These are phyloP conservation scores for Asarcornis scutulata DNA, from an alignment of 2,113 vertebrate genomes.

Conservation along the genomic window DNA sequence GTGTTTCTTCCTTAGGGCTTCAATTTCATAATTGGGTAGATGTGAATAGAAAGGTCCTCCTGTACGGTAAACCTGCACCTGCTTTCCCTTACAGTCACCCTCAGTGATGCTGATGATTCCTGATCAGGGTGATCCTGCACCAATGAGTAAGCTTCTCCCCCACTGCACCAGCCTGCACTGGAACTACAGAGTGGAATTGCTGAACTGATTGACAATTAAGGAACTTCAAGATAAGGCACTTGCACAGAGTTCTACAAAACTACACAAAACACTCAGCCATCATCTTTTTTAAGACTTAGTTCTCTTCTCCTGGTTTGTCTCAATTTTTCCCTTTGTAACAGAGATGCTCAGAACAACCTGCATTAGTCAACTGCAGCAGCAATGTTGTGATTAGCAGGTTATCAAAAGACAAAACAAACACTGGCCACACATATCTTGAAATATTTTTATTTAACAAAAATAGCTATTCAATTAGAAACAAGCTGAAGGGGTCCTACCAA, in stretches of 20 bases:
- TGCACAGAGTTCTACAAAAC: neutral
- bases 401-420: neutral
- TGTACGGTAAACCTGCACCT: neutral
- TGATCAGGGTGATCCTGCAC: neutral
- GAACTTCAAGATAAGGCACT: neutral
- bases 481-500: conserved; percentile 31
- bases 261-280: neutral
- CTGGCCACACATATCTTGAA: neutral
- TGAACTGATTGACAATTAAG: neutral
- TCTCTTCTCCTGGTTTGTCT: neutral
- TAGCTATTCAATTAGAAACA: conserved; percentile 65
- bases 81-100: neutral
- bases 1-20: neutral
- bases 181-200: neutral
- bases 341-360: neutral
- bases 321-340: neutral
- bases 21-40: neutral
- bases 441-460: conserved; percentile 79
- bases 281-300: neutral
- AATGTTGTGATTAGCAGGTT: neutral
- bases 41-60: neutral
- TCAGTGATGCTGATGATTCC: neutral
- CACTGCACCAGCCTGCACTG: neutral
- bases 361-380: neutral
- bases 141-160: neutral